Conservation (phyloP, 2,888 invertebrate genomes). For the Sceliomorpha sp. region DNA sequence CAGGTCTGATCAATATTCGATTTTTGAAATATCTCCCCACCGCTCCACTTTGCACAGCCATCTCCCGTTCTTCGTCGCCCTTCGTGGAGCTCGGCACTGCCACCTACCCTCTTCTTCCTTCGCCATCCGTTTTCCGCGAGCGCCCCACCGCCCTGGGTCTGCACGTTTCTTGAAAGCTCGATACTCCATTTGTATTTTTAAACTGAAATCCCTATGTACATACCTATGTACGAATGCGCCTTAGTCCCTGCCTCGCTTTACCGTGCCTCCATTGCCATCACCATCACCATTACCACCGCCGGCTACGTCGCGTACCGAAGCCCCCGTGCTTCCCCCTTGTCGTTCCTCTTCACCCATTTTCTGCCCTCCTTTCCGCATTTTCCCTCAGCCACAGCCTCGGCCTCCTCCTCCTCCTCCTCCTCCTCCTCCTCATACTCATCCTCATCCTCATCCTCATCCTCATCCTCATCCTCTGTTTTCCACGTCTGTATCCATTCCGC, state of each 20-base stretch:
- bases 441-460: constrained; percentile 36
- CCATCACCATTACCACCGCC: constrained; percentile 66
- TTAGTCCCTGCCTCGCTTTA: constrained; percentile 47
- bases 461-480: constrained; percentile 41
- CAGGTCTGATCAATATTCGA: constrained; percentile 80
- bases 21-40: constrained; percentile 78
- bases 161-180: constrained; percentile 76
- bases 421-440: constrained; percentile 24
- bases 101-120: constrained; percentile 46
- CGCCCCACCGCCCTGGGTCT: constrained; percentile 54
- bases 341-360: constrained; percentile 30
- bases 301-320: constrained; percentile 63
- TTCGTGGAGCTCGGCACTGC: constrained; percentile 46
- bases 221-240: constrained; percentile 67
- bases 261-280: constrained; percentile 65
- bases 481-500: constrained; percentile 42
- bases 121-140: constrained; percentile 52
- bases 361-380: constrained; percentile 40
- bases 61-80: constrained; percentile 61
- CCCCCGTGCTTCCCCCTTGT: constrained; percentile 58
- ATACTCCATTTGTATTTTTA: constrained; percentile 80
- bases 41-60: constrained; percentile 52
- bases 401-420: constrained; percentile 48
- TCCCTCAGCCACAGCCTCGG: constrained; percentile 32
- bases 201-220: constrained; percentile 76